Percentiles rank a stretch among this genome's conserved stretches.
Evolutionary conservation across 2,113 vertebrate species (phyloP).

Genomic region (Ascaphus truei): DNA sequence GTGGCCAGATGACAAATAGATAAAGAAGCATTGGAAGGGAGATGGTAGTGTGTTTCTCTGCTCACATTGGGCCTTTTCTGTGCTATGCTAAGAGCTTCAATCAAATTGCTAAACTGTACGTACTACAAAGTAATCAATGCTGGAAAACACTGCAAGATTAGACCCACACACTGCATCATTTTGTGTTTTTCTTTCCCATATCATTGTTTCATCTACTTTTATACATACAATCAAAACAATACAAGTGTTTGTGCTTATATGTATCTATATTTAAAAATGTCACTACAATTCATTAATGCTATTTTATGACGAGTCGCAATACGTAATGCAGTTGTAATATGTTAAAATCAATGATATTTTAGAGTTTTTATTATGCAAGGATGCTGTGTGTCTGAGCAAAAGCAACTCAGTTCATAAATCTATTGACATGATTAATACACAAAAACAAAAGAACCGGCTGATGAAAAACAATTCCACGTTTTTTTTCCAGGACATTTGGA

Average conservation of each 20-base stretch:
- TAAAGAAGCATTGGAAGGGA: no score
- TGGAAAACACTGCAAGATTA: background rate
- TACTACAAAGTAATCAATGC: background rate
- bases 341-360: background rate
- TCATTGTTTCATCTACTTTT: conserved; percentile 11
- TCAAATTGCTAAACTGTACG: no score
- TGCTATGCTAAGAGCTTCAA: no score
- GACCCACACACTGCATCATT: background rate
- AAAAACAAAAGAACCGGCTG: background rate
- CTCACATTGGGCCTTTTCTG: no score
- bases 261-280: background rate
- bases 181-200: conserved; percentile 3
- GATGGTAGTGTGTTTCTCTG: no score
- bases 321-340: background rate
- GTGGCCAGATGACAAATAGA: no score
- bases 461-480: conserved; percentile 27
- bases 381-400: background rate
- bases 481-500: conserved; percentile 39
- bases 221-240: background rate
- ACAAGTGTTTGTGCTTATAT: background rate
- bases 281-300: background rate
- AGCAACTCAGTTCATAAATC: conserved; percentile 5
- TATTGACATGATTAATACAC: background rate
- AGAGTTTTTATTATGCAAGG: background rate
- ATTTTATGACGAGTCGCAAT: background rate